Conservation (phyloP, 2,888 invertebrate species). For the Lochmaea capreae region DNA sequence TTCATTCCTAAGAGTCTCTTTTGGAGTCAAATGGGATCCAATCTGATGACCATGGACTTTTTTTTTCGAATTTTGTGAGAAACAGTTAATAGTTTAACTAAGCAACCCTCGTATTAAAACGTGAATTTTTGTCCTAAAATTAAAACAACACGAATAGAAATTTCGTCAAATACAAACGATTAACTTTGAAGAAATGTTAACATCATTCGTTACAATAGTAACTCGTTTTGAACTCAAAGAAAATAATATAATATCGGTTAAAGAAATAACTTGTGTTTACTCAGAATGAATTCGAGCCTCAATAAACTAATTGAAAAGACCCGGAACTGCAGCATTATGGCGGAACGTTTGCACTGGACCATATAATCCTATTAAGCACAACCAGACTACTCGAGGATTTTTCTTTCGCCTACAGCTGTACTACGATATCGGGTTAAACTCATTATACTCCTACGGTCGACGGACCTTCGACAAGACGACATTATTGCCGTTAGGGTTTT, state of each 20-base stretch:
- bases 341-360: constrained; percentile 30
- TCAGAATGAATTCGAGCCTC: constrained; percentile 26
- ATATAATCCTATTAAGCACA: constrained; percentile 36
- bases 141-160: too few species aligned
- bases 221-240: not conserved
- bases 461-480: constrained; percentile 16
- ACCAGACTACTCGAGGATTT: constrained; percentile 33
- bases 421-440: constrained; percentile 35
- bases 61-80: too few species aligned
- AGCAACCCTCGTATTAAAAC: too few species aligned
- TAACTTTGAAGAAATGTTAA: not conserved
- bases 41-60: too few species aligned
- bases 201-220: constrained; percentile 7
- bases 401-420: constrained; percentile 29
- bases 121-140: too few species aligned
- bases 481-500: constrained; percentile 15
- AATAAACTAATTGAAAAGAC: constrained; percentile 31
- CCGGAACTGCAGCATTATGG: constrained; percentile 25
- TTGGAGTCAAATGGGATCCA: too few species aligned
- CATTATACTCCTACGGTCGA: constrained; percentile 29
- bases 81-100: too few species aligned
- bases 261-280: constrained; percentile 33
- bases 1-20: too few species aligned
- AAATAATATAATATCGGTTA: not conserved
- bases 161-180: too few species aligned